Base-by-base conservation (phyloP, 2,113 vertebrate species). In the Cebus imitator region DNA sequence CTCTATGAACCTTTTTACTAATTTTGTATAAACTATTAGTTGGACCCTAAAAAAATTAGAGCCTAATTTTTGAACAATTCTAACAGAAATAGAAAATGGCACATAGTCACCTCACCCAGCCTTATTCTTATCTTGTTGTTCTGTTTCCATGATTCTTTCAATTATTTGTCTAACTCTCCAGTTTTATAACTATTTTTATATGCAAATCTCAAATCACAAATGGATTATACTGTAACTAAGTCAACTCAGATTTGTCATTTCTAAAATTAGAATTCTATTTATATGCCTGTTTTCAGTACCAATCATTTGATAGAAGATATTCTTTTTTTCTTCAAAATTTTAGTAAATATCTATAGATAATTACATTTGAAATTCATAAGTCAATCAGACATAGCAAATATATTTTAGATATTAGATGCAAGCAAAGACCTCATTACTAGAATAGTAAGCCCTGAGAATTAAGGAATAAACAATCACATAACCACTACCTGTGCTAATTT, bases 321-420 rank as follows among this genome's bases (percentile, higher is more conserved):
- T 90, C 80, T 81, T 92, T 40, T 95, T 95, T 93, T 94, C 79
- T 90, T 91, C n/a, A 86, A 70, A 68, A 79, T 91, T 96, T 97
- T 97, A 75, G 61, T 83, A 93, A 97, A 93, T 96, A 94, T 94
- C 86, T 97, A 57, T 91, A 89, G 88, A 97, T 97, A 95, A 97
- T 95, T 97, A 75, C 68, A 97, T 97, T 97, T 96, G 89, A 97
- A 97, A 95, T 93, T 97, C 89, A 89, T 97, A 97, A 96, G n/a
- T 94, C 86, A 93, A 96, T 97, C 96, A 95, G 95, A 93, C 58
- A 73, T 32, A 91, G 57, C 3, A 95, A 87, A 96, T 91, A 83
- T 58, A 75, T 95, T 95, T 97, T 95, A 89, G 52, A 75, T n/a
- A 50, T 81, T 86, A 76, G 16, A 83, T 91, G 5, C 27, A 37